phyloP scores from a whole-genome alignment of 1,140 invertebrate genomes.

The Rhyacophila brunnea region DNA sequence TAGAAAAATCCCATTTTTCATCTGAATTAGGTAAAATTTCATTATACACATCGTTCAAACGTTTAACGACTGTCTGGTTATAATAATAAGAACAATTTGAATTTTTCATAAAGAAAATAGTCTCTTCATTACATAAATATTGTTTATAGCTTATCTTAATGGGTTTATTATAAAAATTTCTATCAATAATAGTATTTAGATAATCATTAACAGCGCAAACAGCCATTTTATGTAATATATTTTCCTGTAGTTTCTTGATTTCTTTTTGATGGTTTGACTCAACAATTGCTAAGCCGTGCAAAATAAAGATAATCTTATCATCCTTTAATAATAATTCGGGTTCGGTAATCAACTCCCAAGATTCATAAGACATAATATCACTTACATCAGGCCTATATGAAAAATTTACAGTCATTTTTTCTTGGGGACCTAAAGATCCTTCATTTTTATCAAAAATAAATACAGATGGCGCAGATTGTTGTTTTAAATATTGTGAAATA shows the following conservation, averaged over 20 bases:
- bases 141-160: constrained; percentile 22
- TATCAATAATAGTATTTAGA: constrained; percentile 8
- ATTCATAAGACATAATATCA: constrained; percentile 28
- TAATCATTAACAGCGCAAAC: constrained; percentile 17
- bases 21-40: neutral
- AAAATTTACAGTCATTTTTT: constrained; percentile 29
- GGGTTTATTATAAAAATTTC: neutral
- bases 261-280: neutral
- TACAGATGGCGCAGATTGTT: neutral
- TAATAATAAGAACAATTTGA: constrained; percentile 35
- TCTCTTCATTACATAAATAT: constrained; percentile 29
- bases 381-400: constrained; percentile 31
- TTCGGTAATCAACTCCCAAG: constrained; percentile 37
- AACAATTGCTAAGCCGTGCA: constrained; percentile 1
- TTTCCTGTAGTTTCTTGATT: neutral
- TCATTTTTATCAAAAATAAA: constrained; percentile 43
- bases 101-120: constrained; percentile 38
- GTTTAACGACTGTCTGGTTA: constrained; percentile 30
- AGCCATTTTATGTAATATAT: constrained; percentile 34
- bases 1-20: constrained; percentile 37
- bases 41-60: constrained; percentile 35
- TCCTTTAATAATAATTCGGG: constrained; percentile 29
- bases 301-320: neutral
- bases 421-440: constrained; percentile 36
- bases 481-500: neutral